Percentiles rank a stretch among this genome's conserved stretches.
phyloP scores from a whole-genome alignment of 2,113 vertebrate genomes.

The Acanthisitta chloris region DNA sequence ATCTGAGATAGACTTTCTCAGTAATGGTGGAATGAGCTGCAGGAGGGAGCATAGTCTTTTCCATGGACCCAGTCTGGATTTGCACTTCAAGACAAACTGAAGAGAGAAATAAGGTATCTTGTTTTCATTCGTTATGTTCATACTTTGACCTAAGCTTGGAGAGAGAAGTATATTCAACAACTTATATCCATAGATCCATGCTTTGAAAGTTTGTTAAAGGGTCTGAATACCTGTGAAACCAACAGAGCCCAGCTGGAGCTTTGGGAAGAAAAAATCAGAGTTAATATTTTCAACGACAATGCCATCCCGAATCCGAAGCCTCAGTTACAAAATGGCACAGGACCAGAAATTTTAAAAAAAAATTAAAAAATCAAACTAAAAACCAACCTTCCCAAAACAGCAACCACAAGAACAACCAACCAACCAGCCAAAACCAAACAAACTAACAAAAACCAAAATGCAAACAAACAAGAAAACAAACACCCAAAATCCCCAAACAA shows the following conservation, averaged over 20 bases:
- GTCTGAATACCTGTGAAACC: not conserved
- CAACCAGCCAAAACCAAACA: fast-evolving
- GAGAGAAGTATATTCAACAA: not conserved
- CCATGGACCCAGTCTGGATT: not conserved
- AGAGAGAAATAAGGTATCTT: not conserved
- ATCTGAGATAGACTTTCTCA: not conserved
- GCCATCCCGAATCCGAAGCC: not conserved
- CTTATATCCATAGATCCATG: not conserved
- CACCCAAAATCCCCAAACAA: not conserved
- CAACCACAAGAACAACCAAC: too few relatives aligned
- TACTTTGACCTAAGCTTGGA: not conserved
- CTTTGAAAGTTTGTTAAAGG: not conserved
- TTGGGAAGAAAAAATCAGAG: not conserved
- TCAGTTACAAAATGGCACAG: not conserved
- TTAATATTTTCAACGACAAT: not conserved
- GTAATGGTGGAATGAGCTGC: not conserved
- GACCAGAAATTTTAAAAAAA: not conserved
- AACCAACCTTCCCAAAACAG: too few relatives aligned
- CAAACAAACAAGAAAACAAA: not conserved
- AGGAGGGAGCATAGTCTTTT: not conserved
- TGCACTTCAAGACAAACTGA: not conserved
- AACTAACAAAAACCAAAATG: not conserved
- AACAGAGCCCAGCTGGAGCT: not conserved
- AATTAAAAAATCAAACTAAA: too few relatives aligned
- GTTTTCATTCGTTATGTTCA: not conserved